Conservation (phyloP, 2,797 vertebrate genomes). For the Pachyuromys duprasi region DNA sequence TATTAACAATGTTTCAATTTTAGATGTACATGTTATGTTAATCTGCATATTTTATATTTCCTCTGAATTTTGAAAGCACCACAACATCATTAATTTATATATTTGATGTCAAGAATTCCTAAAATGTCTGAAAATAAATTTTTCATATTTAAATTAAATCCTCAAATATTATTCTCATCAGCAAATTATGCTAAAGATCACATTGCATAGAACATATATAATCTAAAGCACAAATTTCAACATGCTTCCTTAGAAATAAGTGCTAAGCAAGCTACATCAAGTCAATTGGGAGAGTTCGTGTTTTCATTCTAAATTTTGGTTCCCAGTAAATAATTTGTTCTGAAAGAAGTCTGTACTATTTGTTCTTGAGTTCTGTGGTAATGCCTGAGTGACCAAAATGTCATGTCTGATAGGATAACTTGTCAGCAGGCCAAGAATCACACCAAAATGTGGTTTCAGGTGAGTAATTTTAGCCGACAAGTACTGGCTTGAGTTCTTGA, state of each 20-base stretch:
- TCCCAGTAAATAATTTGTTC: background rate
- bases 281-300: background rate
- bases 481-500: background rate
- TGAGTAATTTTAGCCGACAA: background rate
- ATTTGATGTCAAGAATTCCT: slow-evolving; percentile 55
- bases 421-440: background rate
- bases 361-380: background rate
- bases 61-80: slow-evolving; percentile 38
- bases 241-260: background rate
- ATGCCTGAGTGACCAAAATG: background rate
- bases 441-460: background rate
- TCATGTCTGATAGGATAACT: background rate
- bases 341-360: background rate
- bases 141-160: slow-evolving; percentile 56
- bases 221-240: slow-evolving; percentile 51
- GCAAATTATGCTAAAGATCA: slow-evolving; percentile 36
- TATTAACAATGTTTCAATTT: slow-evolving; percentile 67
- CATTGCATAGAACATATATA: background rate
- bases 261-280: background rate
- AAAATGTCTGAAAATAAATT: slow-evolving; percentile 28
- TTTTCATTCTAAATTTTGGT: background rate
- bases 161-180: slow-evolving; percentile 60
- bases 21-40: slow-evolving; percentile 38
- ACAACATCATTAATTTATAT: slow-evolving; percentile 63
- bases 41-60: slow-evolving; percentile 20